Evolutionary conservation across 2,113 vertebrate species (phyloP).

Genomic region (Dryoscopus gambensis): DNA sequence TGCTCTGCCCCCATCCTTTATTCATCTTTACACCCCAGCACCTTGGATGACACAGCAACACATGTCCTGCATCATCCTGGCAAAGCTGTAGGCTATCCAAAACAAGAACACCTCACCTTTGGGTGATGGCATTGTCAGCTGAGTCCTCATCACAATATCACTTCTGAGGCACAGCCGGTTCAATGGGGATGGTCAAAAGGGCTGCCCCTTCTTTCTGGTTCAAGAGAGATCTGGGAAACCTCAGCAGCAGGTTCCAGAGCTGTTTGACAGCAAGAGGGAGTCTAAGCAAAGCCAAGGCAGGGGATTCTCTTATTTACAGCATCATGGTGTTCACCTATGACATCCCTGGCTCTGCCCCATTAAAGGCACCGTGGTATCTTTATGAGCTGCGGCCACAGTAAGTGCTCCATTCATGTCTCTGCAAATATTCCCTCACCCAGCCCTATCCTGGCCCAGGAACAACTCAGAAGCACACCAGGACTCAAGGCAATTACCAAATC

Average conservation of each 20-base stretch:
- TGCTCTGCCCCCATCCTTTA: neutral
- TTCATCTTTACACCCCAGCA: neutral
- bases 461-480: neutral
- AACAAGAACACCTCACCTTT: neutral
- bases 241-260: neutral
- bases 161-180: neutral
- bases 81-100: neutral
- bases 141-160: neutral
- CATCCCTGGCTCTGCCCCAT: neutral
- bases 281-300: neutral
- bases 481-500: slow-evolving; percentile 5
- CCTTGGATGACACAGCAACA: neutral
- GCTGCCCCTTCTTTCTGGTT: neutral
- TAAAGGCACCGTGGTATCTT: neutral
- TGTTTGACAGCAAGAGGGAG: neutral
- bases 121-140: neutral
- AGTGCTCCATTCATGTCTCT: neutral
- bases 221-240: neutral
- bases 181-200: neutral
- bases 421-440: neutral
- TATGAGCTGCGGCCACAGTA: neutral
- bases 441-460: neutral
- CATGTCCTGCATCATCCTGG: neutral
- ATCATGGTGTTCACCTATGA: neutral
- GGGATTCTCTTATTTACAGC: neutral